These are phyloP conservation scores for Motacilla tschutschensis DNA, from an alignment of 2,113 vertebrate genomes.

Conservation along the genomic window DNA sequence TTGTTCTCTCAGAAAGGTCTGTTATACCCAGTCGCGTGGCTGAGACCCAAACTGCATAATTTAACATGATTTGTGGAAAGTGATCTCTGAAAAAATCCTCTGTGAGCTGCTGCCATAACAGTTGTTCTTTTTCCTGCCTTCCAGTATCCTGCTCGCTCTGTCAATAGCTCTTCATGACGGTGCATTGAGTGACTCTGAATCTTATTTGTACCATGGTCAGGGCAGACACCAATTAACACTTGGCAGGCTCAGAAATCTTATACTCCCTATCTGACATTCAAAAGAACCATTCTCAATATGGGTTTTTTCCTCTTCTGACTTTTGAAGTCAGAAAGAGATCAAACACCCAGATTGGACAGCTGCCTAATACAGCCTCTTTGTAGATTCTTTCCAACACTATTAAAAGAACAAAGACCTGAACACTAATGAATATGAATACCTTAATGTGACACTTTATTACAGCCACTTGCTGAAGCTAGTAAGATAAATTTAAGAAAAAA, in stretches of 20 bases:
- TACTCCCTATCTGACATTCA: constrained; percentile 65
- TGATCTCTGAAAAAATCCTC: constrained; percentile 25
- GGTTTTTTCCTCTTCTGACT: constrained; percentile 5
- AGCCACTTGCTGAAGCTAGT: constrained; percentile 62
- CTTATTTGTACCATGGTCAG: constrained; percentile 60
- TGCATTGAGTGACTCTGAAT: constrained; percentile 68
- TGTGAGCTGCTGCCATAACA: constrained; percentile 25
- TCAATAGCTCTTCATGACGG: constrained; percentile 57
- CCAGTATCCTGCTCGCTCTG: constrained; percentile 51
- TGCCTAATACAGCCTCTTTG: constrained; percentile 72
- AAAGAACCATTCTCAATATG: constrained; percentile 62
- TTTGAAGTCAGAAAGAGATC: constrained; percentile 69
- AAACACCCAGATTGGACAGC: constrained; percentile 66
- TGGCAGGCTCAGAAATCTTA: constrained; percentile 69
- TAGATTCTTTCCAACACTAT: constrained; percentile 74
- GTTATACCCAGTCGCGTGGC: background rate
- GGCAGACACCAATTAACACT: constrained; percentile 78
- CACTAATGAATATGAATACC: constrained; percentile 71
- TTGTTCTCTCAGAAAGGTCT: background rate
- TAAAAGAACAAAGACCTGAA: constrained; percentile 74
- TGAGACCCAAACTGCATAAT: background rate
- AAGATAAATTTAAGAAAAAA: constrained; percentile 37
- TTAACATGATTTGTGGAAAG: background rate
- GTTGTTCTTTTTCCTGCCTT: constrained; percentile 37
- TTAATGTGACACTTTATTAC: constrained; percentile 66